phyloP scores from a whole-genome alignment of 2,113 vertebrate species.

The Phrynocephalus versicolor region DNA sequence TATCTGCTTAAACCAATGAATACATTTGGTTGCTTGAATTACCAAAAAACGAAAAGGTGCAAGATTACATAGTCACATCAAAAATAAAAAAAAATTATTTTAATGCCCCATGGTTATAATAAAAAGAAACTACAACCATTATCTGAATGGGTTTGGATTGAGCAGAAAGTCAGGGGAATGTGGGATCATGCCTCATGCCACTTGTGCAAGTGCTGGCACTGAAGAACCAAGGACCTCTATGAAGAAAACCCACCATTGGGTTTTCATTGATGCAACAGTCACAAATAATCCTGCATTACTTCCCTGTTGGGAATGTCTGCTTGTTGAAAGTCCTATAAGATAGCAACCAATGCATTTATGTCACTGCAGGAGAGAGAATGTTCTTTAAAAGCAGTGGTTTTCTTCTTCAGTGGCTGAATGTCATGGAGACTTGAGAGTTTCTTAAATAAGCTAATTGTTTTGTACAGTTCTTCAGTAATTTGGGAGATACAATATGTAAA shows the following conservation, averaged over 20 bases:
- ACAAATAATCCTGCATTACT: too few relatives aligned
- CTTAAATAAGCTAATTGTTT: not conserved
- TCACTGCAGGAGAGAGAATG: not conserved
- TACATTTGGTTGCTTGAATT: not conserved
- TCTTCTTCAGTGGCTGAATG: not conserved
- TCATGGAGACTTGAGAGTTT: not conserved
- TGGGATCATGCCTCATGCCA: too few relatives aligned
- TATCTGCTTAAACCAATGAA: not conserved
- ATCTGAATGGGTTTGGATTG: too few relatives aligned
- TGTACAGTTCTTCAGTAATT: not conserved
- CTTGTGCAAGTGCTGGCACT: too few relatives aligned
- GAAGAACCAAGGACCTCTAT: too few relatives aligned
- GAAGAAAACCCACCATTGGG: too few relatives aligned
- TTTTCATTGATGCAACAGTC: too few relatives aligned
- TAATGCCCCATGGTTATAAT: not conserved
- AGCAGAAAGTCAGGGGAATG: too few relatives aligned
- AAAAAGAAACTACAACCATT: not conserved
- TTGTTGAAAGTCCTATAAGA: too few relatives aligned
- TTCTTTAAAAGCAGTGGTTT: not conserved
- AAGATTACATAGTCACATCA: not conserved
- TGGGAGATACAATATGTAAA: not conserved
- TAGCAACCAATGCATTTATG: not conserved
- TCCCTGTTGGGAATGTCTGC: too few relatives aligned
- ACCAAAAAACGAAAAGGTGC: not conserved
- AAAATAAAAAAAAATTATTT: not conserved